Base-by-base conservation (phyloP, 2,888 invertebrate genomes). In the Meteorus colon region DNA sequence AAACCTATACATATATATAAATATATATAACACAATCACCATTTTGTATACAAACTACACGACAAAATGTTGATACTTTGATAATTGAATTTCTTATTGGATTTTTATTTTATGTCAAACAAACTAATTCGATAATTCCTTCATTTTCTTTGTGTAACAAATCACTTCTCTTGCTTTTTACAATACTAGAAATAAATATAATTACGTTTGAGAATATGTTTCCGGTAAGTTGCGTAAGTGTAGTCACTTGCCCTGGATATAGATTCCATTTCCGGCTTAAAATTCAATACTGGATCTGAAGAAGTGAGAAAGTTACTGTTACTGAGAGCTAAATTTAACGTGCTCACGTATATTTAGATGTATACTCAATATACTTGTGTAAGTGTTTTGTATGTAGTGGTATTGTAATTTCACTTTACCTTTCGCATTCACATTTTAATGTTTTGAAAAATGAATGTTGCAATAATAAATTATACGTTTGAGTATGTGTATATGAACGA, bases 301-400 rank as follows among this genome's bases (percentile, higher is more conserved):
- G 65, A 67, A 76, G 69, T 76, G 76, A 76, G 76, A 76, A 76
- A 76, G 76, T 73, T 62, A 67, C 45, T 34, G 60, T 67, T 75
- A 75, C 65, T 45, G 1, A 72, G 66, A 67, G 67, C 72, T 67
- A 76, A 73, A 73, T 76, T 69, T 76, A 73, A 76, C 73, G 34
- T 71, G 19, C 41, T 31, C 62, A 29, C 31, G 34, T 34, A 59
- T 48, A 62, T 67, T 27, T 51, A 67, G 45, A 59, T 71, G 55
- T 62, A 14, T 27, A n/a, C 27, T 41, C 24, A 19, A 34, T 37
- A 65, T 62, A 62, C 4, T 8, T 6, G 41, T 41, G 41, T 41
- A 8, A 12, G 12, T 41, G 8, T 8, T 41, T 41, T 2, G 2
- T 5, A 8, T 8, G 41, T 41, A 31, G 31, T 41, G 16, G 65